Conservation (phyloP, 1,140 invertebrate genomes). For the Trichonephila clavipes region DNA sequence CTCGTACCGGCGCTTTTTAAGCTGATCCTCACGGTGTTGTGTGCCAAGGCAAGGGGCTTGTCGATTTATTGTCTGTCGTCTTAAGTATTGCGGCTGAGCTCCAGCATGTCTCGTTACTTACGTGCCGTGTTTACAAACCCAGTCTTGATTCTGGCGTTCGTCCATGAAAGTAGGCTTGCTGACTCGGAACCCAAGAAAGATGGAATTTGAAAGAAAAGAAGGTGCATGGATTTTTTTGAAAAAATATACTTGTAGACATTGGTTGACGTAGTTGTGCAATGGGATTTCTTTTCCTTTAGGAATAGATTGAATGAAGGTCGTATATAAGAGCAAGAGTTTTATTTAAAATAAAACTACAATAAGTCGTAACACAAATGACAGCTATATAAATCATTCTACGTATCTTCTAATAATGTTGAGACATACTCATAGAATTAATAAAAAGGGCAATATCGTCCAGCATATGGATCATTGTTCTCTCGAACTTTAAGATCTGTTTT, state of each 20-base stretch:
- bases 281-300: background rate
- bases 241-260: background rate
- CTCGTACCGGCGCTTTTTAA: background rate
- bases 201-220: background rate
- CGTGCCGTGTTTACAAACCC: constrained; percentile 15
- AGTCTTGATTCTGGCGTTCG: background rate
- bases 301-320: background rate
- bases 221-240: background rate
- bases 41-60: background rate
- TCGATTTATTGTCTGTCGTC: constrained; percentile 30
- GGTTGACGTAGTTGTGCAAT: too few species aligned
- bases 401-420: too few species aligned
- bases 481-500: too few species aligned
- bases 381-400: too few species aligned
- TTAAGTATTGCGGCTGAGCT: constrained; percentile 1
- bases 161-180: background rate
- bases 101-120: background rate
- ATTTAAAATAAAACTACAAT: too few species aligned
- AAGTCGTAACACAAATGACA: too few species aligned
- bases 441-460: too few species aligned
- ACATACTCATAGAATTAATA: too few species aligned
- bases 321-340: too few species aligned
- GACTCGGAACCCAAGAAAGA: background rate
- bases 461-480: too few species aligned
- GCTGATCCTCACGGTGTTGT: background rate